A percentile compares a stretch with the other conserved stretches of the same genome.
phyloP scores from a whole-genome alignment of 2,888 invertebrate genomes.

The Drosophila lacicola region DNA sequence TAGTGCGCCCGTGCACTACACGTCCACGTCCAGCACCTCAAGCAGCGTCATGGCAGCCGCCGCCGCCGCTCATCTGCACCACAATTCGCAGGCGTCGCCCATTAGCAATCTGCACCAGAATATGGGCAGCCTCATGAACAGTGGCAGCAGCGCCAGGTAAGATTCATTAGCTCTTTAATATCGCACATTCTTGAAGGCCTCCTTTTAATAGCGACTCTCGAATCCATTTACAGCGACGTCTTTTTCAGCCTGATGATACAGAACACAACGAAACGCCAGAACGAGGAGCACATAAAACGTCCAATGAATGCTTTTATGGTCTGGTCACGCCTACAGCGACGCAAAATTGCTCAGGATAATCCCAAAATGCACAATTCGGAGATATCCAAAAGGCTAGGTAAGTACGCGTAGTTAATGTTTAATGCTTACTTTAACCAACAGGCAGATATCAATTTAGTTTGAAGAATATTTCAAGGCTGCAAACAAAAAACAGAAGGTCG shows the following conservation, averaged over 20 bases:
- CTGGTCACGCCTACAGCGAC: constrained; percentile 95
- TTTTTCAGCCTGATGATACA: constrained; percentile 85
- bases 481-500: too few species aligned
- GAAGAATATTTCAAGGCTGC: too few species aligned
- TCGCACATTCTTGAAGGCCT: neutral
- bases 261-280: constrained; percentile 86
- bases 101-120: constrained; percentile 85
- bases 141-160: constrained; percentile 85
- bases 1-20: constrained; percentile 62
- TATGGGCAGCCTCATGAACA: constrained; percentile 85
- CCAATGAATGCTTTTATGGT: constrained; percentile 99
- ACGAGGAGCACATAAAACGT: constrained; percentile 96
- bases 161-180: constrained; percentile 9
- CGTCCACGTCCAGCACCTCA: constrained; percentile 74
- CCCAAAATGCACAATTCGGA: constrained; percentile 99
- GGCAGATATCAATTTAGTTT: too few species aligned
- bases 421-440: too few species aligned
- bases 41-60: constrained; percentile 82
- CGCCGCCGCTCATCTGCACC: constrained; percentile 82
- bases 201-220: neutral
- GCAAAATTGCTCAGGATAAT: constrained; percentile 98
- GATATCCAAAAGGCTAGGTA: constrained; percentile 96
- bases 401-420: constrained; percentile 82
- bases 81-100: constrained; percentile 83
- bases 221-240: constrained; percentile 78